phyloP scores from a whole-genome alignment of 2,888 invertebrate genomes.

The Caenorhabditis japonica region DNA sequence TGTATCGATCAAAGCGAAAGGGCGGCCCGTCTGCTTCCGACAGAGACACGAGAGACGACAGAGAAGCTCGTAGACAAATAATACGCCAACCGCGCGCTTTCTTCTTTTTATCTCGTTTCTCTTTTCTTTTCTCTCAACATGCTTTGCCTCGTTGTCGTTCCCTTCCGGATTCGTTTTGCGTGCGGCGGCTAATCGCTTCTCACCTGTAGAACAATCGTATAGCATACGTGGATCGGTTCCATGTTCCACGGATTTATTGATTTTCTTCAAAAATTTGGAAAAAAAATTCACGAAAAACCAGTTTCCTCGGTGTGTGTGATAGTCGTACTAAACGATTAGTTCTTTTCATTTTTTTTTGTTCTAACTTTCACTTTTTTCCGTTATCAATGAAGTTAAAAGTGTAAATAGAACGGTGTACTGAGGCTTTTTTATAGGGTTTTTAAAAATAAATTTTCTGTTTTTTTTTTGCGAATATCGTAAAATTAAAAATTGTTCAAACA shows the following conservation, averaged over 20 bases:
- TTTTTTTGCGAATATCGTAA: background rate
- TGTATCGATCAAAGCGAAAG: conserved; percentile 28
- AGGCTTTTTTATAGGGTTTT: too few relatives aligned
- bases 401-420: too few relatives aligned
- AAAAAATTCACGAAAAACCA: too few relatives aligned
- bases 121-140: background rate
- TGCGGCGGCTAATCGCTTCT: background rate
- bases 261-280: conserved; percentile 12
- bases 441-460: background rate
- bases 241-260: conserved; percentile 1
- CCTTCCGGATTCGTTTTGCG: conserved; percentile 24
- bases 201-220: conserved; percentile 23
- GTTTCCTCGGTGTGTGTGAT: too few relatives aligned
- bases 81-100: conserved; percentile 3
- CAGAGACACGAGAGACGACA: conserved; percentile 1
- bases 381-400: too few relatives aligned
- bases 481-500: too few relatives aligned
- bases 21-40: conserved; percentile 48
- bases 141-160: background rate
- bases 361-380: conserved; percentile 6
- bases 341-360: too few relatives aligned
- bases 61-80: conserved; percentile 5
- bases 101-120: conserved; percentile 18
- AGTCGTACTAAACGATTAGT: too few relatives aligned
- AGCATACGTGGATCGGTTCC: background rate